phyloP scores from a whole-genome alignment of 2,888 invertebrate genomes.

The Disparrhopalites patrizii region DNA sequence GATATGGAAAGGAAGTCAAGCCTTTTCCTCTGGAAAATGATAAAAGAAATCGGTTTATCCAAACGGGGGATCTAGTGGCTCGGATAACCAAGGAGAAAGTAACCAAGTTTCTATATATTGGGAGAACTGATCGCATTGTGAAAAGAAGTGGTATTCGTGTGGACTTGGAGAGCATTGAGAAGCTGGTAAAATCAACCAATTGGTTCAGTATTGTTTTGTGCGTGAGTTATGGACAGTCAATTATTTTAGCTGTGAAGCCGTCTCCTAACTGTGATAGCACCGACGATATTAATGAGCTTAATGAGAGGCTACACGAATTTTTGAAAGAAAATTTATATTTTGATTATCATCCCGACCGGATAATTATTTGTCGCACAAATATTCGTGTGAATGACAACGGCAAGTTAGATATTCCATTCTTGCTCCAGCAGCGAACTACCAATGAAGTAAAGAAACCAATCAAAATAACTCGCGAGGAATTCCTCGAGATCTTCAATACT shows the following conservation, averaged over 20 bases:
- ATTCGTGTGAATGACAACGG: constrained; percentile 66
- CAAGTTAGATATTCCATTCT: constrained; percentile 57
- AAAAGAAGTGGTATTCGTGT: constrained; percentile 74
- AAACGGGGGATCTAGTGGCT: constrained; percentile 38
- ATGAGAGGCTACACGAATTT: constrained; percentile 3
- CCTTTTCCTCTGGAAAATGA: constrained; percentile 7
- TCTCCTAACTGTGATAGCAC: neutral
- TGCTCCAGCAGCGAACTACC: neutral
- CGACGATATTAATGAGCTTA: neutral
- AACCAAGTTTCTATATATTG: constrained; percentile 51
- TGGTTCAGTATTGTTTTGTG: constrained; percentile 29
- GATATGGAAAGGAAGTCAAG: constrained; percentile 3
- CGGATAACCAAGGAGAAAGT: neutral
- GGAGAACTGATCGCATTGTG: constrained; percentile 65
- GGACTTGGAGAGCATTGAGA: constrained; percentile 60
- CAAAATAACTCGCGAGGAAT: neutral
- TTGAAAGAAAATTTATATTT: constrained; percentile 28
- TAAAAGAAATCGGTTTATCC: constrained; percentile 16
- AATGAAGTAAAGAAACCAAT: neutral
- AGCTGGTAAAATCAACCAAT: constrained; percentile 46
- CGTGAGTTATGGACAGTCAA: constrained; percentile 50
- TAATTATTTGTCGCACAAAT: constrained; percentile 56
- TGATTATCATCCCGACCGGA: constrained; percentile 33
- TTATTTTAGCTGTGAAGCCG: constrained; percentile 57
- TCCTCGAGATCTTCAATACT: neutral